These are phyloP conservation scores for Scopus umbretta DNA, from an alignment of 2,113 vertebrate species.

Conservation along the genomic window DNA sequence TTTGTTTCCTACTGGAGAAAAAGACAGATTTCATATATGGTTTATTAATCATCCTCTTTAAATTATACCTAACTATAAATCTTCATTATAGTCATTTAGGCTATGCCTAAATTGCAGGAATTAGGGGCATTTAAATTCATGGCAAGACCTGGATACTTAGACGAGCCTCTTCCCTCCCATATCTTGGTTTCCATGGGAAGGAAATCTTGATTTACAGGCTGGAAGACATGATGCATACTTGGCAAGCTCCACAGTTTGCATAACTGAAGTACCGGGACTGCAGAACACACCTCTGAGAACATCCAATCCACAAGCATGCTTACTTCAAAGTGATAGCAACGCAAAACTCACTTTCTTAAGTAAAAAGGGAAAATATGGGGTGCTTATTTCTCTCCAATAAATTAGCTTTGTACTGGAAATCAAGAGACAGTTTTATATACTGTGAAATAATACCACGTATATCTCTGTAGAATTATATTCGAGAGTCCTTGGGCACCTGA, in stretches of 20 bases:
- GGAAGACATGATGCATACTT: neutral
- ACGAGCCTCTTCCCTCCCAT: neutral
- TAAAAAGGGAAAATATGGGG: neutral
- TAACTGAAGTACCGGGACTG: neutral
- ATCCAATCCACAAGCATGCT: neutral
- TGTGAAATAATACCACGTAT: neutral
- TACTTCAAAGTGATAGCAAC: neutral
- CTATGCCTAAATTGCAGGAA: neutral
- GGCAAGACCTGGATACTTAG: neutral
- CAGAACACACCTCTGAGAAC: neutral
- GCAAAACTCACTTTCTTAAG: neutral
- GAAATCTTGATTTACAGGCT: neutral
- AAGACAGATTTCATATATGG: neutral
- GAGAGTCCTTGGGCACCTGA: neutral
- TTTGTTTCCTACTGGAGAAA: neutral
- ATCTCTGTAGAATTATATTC: neutral
- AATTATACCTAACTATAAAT: neutral
- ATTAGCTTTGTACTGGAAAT: neutral
- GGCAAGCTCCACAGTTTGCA: neutral
- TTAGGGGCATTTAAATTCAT: neutral
- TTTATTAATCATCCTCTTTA: neutral
- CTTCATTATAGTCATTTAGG: neutral
- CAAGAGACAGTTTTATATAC: neutral
- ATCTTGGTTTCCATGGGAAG: neutral
- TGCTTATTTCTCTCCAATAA: neutral